Evolutionary conservation across 2,113 vertebrate species (phyloP).

Genomic region (Excalfactoria chinensis): DNA sequence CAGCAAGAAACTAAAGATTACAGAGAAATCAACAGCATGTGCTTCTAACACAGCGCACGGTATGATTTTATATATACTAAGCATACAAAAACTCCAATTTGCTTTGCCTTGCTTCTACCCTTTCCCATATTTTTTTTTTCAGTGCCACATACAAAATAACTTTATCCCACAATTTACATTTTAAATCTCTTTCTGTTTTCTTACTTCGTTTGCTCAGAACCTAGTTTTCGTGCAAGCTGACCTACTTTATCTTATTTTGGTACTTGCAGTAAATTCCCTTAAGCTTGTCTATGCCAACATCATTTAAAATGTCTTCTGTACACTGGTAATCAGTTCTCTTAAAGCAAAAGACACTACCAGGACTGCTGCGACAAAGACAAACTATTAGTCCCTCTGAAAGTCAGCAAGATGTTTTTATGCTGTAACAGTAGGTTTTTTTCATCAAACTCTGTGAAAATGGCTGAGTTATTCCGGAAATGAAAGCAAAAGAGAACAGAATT

Average conservation of each 20-base stretch:
- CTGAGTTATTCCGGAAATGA: neutral
- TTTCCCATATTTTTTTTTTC: neutral
- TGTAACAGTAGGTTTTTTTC: neutral
- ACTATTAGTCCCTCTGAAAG: neutral
- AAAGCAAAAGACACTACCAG: neutral
- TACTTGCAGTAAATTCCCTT: conserved; percentile 55
- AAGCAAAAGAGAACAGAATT: neutral
- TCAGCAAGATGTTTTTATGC: neutral
- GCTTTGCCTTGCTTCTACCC: neutral
- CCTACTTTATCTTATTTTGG: conserved; percentile 69
- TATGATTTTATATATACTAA: neutral
- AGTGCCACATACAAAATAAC: conserved; percentile 8
- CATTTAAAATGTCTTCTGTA: conserved; percentile 22
- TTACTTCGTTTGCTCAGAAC: conserved; percentile 42
- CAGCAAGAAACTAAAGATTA: neutral
- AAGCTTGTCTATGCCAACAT: conserved; percentile 9
- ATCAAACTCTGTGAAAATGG: neutral
- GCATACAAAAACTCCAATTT: neutral
- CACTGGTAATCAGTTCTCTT: neutral
- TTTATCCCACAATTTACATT: neutral
- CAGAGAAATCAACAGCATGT: neutral
- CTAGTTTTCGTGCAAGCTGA: conserved; percentile 58
- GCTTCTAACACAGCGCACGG: neutral
- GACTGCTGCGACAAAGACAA: neutral
- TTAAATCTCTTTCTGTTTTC: conserved; percentile 19